Percentiles rank a stretch among this genome's conserved stretches.
phyloP scores from a whole-genome alignment of 2,113 vertebrate genomes.

The Circaetus cinerascens region DNA sequence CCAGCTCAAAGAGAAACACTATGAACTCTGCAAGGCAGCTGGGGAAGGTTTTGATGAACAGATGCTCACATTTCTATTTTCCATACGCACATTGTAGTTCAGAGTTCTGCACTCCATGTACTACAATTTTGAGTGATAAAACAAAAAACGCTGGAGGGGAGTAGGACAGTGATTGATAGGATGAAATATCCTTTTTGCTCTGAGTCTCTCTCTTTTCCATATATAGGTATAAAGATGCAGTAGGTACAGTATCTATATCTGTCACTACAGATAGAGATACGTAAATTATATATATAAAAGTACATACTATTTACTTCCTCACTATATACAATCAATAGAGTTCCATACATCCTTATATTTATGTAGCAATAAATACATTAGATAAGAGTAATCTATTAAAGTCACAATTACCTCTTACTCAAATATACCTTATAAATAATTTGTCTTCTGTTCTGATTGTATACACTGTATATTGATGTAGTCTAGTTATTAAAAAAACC shows the following conservation, averaged over 20 bases:
- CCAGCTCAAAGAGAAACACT: neutral
- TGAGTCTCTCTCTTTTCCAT: neutral
- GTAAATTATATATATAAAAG: neutral
- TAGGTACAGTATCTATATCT: neutral
- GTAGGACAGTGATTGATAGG: neutral
- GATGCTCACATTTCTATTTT: neutral
- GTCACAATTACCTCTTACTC: conserved; percentile 36
- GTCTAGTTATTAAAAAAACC: neutral
- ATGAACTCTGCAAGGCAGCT: neutral
- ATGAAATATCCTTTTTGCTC: neutral
- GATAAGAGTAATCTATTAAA: conserved; percentile 12
- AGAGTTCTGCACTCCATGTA: neutral
- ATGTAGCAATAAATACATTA: conserved; percentile 3
- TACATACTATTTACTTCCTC: neutral
- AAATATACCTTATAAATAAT: neutral
- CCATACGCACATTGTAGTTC: neutral
- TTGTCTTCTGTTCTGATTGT: neutral
- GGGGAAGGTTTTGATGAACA: neutral
- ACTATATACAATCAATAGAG: neutral
- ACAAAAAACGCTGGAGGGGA: neutral
- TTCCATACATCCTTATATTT: conserved; percentile 6
- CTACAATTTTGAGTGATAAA: neutral
- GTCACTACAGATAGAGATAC: neutral
- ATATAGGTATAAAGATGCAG: neutral
- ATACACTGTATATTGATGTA: neutral